A percentile compares a stretch with the other conserved stretches of the same genome.
phyloP scores from a whole-genome alignment of 2,797 vertebrate genomes.

The Eulemur mongoz region DNA sequence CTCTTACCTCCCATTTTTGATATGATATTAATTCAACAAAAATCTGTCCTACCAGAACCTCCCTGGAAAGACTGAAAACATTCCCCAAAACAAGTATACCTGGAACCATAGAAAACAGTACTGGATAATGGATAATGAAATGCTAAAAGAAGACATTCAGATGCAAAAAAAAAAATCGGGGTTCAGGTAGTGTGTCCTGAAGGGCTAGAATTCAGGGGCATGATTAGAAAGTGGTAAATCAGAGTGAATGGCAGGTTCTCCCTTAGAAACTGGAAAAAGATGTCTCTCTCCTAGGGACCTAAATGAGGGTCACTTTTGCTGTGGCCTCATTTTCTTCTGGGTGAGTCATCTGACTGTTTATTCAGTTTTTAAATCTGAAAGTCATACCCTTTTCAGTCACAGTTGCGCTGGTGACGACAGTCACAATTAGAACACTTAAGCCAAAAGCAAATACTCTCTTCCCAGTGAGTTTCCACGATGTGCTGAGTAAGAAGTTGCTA shows the following conservation, averaged over 20 bases:
- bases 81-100: not conserved
- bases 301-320: not conserved
- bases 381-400: not conserved
- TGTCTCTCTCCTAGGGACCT: not conserved
- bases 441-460: not conserved
- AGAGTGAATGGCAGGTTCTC: not conserved
- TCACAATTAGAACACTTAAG: not conserved
- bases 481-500: constrained; percentile 42
- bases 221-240: not conserved
- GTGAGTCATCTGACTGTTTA: not conserved
- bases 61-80: not conserved
- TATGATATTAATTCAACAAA: not conserved
- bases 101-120: not conserved
- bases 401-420: not conserved
- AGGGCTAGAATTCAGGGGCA: not conserved
- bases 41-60: not conserved
- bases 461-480: not conserved
- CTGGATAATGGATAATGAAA: not conserved
- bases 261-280: not conserved
- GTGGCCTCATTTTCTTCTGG: not conserved
- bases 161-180: not conserved
- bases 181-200: not conserved
- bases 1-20: not conserved
- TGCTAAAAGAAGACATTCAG: not conserved
- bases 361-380: constrained; percentile 38